These are phyloP conservation scores for Chaenodraco wilsoni DNA, from an alignment of 2,797 vertebrate species.

Conservation along the genomic window DNA sequence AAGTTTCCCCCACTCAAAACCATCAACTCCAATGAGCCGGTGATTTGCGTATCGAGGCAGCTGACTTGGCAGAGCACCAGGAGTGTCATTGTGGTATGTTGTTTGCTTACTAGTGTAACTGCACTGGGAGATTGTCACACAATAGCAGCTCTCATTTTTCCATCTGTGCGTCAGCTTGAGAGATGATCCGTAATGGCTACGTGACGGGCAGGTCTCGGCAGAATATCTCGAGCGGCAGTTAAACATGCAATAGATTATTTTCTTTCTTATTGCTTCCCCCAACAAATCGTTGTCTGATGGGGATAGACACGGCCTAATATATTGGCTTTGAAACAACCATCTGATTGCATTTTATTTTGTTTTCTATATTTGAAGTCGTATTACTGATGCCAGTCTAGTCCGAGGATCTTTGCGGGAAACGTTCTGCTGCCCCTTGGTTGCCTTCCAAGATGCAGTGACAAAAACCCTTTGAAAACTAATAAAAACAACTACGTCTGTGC, in stretches of 20 bases:
- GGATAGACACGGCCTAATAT: background rate
- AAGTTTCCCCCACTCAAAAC: constrained; percentile 14
- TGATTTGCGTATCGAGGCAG: constrained; percentile 44
- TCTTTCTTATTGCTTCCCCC: constrained; percentile 7
- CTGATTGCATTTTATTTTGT: background rate
- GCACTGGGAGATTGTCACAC: constrained; percentile 72
- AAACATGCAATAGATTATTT: constrained; percentile 13
- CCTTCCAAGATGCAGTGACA: constrained; percentile 40
- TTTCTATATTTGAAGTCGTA: constrained; percentile 8
- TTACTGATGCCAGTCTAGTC: background rate
- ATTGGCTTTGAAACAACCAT: background rate
- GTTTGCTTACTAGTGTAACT: constrained; percentile 72
- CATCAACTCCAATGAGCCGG: constrained; percentile 38
- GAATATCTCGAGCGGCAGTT: constrained; percentile 59
- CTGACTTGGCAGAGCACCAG: constrained; percentile 60
- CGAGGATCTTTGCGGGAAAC: background rate
- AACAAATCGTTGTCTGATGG: constrained; percentile 16
- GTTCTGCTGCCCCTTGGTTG: constrained; percentile 1
- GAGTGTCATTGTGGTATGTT: constrained; percentile 75
- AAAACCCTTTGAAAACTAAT: constrained; percentile 55
- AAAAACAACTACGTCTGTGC: constrained; percentile 50
- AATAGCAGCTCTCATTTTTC: constrained; percentile 72
- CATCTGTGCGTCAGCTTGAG: constrained; percentile 35
- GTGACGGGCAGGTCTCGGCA: constrained; percentile 64
- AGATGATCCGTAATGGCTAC: constrained; percentile 49